Evolutionary conservation across 2,888 invertebrate genomes (phyloP).

Genomic region (Morpho deidamia): DNA sequence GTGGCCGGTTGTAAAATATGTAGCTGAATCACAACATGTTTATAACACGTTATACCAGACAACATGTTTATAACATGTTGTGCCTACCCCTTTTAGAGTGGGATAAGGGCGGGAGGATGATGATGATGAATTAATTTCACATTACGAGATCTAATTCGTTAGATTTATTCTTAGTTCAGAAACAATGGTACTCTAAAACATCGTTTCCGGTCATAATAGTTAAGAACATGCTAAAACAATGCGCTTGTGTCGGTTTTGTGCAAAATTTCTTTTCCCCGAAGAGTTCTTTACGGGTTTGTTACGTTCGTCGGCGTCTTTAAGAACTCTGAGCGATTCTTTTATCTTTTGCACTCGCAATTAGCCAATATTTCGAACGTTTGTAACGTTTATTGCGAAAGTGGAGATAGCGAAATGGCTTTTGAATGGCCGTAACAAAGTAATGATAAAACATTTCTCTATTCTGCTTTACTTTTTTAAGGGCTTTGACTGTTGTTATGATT

Average conservation of each 20-base stretch:
- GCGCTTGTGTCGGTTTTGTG: conserved; percentile 34
- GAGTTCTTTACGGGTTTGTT: conserved; percentile 63
- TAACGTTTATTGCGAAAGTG: conserved; percentile 11
- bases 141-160: not conserved
- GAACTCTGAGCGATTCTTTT: conserved; percentile 36
- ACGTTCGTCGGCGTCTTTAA: conserved; percentile 34
- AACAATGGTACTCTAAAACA: not conserved
- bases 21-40: too few species aligned
- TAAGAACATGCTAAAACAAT: conserved; percentile 12
- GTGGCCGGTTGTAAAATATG: too few species aligned
- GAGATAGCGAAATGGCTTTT: not conserved
- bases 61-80: too few species aligned
- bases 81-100: too few species aligned
- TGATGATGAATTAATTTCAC: too few species aligned
- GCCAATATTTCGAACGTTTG: conserved; percentile 15
- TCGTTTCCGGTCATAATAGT: not conserved
- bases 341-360: conserved; percentile 29
- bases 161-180: conserved; percentile 1
- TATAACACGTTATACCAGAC: too few species aligned
- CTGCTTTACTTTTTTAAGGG: too few species aligned
- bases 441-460: too few species aligned
- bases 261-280: conserved; percentile 72
- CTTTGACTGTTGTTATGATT: too few species aligned
- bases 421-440: too few species aligned
- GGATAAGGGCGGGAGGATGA: too few species aligned